Conservation (phyloP, 1,140 invertebrate species). For the Zaprionus gabonicus region DNA sequence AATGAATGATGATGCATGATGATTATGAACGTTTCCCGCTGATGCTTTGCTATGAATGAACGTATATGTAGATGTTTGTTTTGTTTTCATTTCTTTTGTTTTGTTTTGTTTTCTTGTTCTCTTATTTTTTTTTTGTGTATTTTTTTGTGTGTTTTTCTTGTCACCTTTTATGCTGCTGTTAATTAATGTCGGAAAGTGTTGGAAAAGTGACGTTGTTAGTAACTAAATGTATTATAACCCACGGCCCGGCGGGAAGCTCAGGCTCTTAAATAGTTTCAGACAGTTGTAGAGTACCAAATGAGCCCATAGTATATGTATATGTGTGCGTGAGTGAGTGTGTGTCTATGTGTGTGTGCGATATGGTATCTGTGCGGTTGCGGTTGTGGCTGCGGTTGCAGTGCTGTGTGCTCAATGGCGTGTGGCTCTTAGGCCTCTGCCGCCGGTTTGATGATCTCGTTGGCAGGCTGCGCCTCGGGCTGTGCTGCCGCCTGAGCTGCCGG, state of each 20-base stretch:
- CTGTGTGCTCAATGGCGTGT: conserved; percentile 6
- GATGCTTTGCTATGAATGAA: conserved; percentile 52
- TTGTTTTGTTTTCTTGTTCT: conserved; percentile 35
- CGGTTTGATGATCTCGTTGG: conserved; percentile 38
- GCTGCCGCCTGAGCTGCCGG: conserved; percentile 34
- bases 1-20: conserved; percentile 77
- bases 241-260: conserved; percentile 40
- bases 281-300: conserved; percentile 72
- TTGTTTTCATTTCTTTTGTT: conserved; percentile 20
- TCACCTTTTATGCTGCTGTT: conserved; percentile 51
- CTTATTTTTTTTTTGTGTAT: conserved; percentile 20
- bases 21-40: conserved; percentile 65
- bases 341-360: conserved; percentile 33
- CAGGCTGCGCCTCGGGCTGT: conserved; percentile 43
- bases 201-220: conserved; percentile 68
- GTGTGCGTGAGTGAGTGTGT: conserved; percentile 14
- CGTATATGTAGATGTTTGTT: conserved; percentile 43
- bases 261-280: conserved; percentile 61
- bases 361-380: conserved; percentile 15
- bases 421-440: conserved; percentile 38
- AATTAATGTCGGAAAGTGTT: conserved; percentile 65
- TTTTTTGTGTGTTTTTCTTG: conserved; percentile 40
- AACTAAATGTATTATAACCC: conserved; percentile 68
- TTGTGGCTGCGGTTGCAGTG: conserved; percentile 43
- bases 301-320: conserved; percentile 58